These are phyloP conservation scores for Chionis minor DNA, from an alignment of 2,113 vertebrate genomes.

Conservation along the genomic window DNA sequence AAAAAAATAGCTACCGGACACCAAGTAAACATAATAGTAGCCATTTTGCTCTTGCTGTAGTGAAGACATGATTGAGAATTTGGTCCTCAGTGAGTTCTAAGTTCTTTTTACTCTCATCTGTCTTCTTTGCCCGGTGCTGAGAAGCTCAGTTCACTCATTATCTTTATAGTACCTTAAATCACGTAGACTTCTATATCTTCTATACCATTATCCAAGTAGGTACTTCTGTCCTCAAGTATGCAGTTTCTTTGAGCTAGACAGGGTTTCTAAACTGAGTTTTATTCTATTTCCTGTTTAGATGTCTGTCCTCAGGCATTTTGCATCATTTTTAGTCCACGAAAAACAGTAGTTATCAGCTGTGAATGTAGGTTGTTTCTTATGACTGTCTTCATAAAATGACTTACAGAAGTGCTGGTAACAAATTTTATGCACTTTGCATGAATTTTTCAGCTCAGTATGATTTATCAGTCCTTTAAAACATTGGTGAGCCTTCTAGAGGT, in stretches of 20 bases:
- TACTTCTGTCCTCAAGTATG: rapidly evolving
- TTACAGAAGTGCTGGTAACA: neutral
- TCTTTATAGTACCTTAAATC: neutral
- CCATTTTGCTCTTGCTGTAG: neutral
- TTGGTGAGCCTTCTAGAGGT: neutral
- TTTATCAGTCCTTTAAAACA: neutral
- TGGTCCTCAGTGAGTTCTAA: neutral
- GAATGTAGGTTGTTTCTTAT: neutral
- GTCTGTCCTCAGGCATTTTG: neutral
- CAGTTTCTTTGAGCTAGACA: neutral
- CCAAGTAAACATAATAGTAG: neutral
- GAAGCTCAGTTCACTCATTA: neutral
- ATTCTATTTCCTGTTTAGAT: neutral
- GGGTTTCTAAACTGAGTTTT: neutral
- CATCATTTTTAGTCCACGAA: neutral
- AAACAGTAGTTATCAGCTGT: neutral
- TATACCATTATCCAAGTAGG: neutral
- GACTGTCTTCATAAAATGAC: neutral
- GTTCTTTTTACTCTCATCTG: neutral
- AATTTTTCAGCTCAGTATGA: neutral
- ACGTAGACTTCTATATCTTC: neutral
- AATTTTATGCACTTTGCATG: neutral
- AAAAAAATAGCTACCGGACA: neutral
- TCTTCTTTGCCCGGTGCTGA: neutral
- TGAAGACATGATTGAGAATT: neutral